These are phyloP conservation scores for Siniperca chuatsi DNA, from an alignment of 2,113 vertebrate genomes.

Conservation along the genomic window DNA sequence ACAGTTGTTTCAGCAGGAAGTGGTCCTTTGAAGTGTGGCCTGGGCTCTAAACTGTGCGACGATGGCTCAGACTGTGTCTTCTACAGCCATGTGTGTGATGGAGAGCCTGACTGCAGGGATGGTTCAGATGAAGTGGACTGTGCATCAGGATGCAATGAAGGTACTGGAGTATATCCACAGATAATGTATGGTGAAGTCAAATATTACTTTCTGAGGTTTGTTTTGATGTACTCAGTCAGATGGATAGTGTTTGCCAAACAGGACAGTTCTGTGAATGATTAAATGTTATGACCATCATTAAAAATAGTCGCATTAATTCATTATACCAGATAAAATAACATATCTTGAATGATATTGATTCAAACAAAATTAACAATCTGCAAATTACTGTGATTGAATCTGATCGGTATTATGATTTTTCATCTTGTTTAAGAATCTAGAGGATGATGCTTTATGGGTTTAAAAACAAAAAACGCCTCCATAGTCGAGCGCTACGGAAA, in stretches of 20 bases:
- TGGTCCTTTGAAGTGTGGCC: slow-evolving; percentile 62
- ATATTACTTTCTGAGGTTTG: not conserved
- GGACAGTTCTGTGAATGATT: not conserved
- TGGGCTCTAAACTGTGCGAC: slow-evolving; percentile 71
- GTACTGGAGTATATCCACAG: slow-evolving; percentile 76
- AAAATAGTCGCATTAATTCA: not conserved
- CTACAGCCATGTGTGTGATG: slow-evolving; percentile 86
- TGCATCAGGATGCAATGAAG: slow-evolving; percentile 77
- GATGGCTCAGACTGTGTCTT: slow-evolving; percentile 85
- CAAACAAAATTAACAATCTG: not conserved
- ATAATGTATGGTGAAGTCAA: not conserved
- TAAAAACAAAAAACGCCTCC: not conserved
- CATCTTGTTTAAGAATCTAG: not conserved
- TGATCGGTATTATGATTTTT: not conserved
- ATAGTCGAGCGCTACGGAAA: not conserved
- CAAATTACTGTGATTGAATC: not conserved
- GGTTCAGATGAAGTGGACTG: slow-evolving; percentile 89
- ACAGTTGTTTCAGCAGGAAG: slow-evolving; percentile 41
- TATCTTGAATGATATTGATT: not conserved
- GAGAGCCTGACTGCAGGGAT: slow-evolving; percentile 88
- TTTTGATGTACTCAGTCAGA: not conserved
- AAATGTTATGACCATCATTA: not conserved
- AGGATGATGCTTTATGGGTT: not conserved
- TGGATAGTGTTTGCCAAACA: not conserved
- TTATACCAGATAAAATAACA: too few species aligned